Percentiles rank a stretch among this genome's conserved stretches.
phyloP scores from a whole-genome alignment of 2,888 invertebrate species.

The Hirtodrosophila alboralis region DNA sequence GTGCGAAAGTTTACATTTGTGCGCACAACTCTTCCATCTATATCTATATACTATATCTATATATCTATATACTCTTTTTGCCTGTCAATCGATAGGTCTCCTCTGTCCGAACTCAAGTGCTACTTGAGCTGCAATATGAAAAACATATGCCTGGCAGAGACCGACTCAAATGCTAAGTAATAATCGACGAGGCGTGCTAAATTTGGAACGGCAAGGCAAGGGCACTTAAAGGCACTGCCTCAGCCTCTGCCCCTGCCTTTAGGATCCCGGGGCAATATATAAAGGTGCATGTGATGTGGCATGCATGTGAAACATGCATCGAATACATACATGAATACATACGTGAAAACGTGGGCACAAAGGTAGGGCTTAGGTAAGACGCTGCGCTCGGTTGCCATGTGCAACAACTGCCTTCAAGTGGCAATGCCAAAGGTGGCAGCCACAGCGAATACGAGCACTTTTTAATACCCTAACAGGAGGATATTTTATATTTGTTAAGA shows the following conservation, averaged over 20 bases:
- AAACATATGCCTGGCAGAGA: slow-evolving; percentile 52
- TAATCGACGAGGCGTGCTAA: slow-evolving; percentile 68
- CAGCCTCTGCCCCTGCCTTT: too few species aligned
- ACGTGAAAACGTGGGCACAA: slow-evolving; percentile 23
- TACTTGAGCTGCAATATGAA: slow-evolving; percentile 74
- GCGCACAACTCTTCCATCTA: slow-evolving; percentile 13
- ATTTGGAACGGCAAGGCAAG: slow-evolving; percentile 60
- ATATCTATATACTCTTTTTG: neutral
- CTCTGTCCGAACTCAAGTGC: slow-evolving; percentile 57
- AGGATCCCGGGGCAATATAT: too few species aligned
- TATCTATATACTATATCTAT: slow-evolving; percentile 3
- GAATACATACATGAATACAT: neutral
- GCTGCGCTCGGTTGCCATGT: neutral
- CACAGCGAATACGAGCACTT: slow-evolving; percentile 24
- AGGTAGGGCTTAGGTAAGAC: slow-evolving; percentile 61
- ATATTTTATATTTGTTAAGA: too few species aligned
- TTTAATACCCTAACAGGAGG: too few species aligned
- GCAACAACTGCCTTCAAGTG: slow-evolving; percentile 57
- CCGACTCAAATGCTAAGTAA: slow-evolving; percentile 50
- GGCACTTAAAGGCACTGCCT: slow-evolving; percentile 41
- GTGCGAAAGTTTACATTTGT: slow-evolving; percentile 51
- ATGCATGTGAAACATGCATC: neutral
- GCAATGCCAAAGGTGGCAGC: slow-evolving; percentile 66
- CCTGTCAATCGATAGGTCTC: neutral
- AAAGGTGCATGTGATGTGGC: slow-evolving; percentile 14